Percentiles rank a stretch among this genome's conserved stretches.
These are phyloP conservation scores for Girardinichthys multiradiatus DNA, from an alignment of 2,113 vertebrate species.

Conservation along the genomic window DNA sequence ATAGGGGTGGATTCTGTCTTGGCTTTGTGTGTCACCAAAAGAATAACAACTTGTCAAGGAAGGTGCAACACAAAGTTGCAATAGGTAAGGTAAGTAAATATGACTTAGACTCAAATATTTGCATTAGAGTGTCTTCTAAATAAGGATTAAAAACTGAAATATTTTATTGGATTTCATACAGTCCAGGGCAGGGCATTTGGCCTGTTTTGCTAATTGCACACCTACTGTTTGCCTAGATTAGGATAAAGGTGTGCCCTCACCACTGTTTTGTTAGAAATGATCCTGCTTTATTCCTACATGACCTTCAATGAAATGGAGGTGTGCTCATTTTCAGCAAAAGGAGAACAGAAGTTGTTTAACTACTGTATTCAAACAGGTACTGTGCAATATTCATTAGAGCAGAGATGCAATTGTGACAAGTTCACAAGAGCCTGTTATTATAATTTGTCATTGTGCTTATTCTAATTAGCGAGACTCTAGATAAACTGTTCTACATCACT, in stretches of 20 bases:
- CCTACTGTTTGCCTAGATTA: conserved; percentile 9
- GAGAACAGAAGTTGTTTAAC: background rate
- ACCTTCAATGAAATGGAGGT: background rate
- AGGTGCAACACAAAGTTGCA: background rate
- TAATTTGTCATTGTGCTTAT: background rate
- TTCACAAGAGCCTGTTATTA: background rate
- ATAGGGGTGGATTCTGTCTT: conserved; percentile 35
- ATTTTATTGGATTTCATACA: conserved; percentile 34
- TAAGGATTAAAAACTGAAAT: conserved; percentile 42
- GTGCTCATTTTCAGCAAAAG: background rate
- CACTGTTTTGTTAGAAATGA: background rate
- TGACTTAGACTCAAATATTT: conserved; percentile 21
- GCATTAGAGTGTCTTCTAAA: conserved; percentile 3
- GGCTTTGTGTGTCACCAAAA: conserved; percentile 28
- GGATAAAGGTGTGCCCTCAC: conserved; percentile 28
- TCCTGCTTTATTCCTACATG: conserved; percentile 5
- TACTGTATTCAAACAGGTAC: background rate
- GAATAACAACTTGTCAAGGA: background rate
- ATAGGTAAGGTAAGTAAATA: conserved; percentile 41
- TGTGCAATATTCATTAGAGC: background rate
- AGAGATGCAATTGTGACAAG: background rate
- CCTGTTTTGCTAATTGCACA: conserved; percentile 2
- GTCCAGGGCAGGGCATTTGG: conserved; percentile 26
- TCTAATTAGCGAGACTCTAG: background rate
- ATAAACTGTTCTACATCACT: background rate